phyloP scores from a whole-genome alignment of 2,888 invertebrate genomes.

The Himalopsyche japonica region DNA sequence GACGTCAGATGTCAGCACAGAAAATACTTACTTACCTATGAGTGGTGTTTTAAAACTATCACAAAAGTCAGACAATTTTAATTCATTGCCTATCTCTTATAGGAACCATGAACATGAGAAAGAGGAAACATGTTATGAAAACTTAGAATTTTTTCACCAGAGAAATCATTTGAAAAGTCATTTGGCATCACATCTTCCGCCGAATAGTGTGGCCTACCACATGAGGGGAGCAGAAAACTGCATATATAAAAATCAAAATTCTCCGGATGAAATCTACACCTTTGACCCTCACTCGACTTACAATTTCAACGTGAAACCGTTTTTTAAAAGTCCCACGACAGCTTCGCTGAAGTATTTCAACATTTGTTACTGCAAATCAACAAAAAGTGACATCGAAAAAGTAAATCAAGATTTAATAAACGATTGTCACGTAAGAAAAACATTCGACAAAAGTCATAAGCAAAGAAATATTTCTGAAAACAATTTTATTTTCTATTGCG shows the following conservation, averaged over 20 bases:
- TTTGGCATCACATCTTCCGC: neutral
- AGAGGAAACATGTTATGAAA: constrained; percentile 29
- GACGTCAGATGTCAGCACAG: neutral
- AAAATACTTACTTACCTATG: constrained; percentile 25
- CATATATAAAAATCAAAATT: constrained; percentile 54
- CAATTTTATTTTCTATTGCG: constrained; percentile 57
- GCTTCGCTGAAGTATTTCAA: constrained; percentile 47
- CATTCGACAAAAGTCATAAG: neutral
- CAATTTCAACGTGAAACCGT: constrained; percentile 48
- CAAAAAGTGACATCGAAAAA: constrained; percentile 52
- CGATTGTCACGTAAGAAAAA: neutral
- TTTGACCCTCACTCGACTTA: constrained; percentile 56
- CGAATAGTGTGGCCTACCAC: constrained; percentile 47
- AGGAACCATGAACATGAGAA: constrained; percentile 4
- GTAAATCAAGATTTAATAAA: neutral
- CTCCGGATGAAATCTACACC: constrained; percentile 54
- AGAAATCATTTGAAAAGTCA: neutral
- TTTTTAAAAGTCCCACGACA: constrained; percentile 42
- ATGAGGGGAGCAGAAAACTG: constrained; percentile 58
- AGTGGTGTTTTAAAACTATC: constrained; percentile 21
- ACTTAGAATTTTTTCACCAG: constrained; percentile 12
- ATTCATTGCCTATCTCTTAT: neutral
- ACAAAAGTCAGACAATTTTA: neutral
- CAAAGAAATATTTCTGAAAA: constrained; percentile 48
- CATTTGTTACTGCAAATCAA: constrained; percentile 57